These are phyloP conservation scores for Mantis religiosa DNA, from an alignment of 2,888 invertebrate genomes.

Conservation along the genomic window DNA sequence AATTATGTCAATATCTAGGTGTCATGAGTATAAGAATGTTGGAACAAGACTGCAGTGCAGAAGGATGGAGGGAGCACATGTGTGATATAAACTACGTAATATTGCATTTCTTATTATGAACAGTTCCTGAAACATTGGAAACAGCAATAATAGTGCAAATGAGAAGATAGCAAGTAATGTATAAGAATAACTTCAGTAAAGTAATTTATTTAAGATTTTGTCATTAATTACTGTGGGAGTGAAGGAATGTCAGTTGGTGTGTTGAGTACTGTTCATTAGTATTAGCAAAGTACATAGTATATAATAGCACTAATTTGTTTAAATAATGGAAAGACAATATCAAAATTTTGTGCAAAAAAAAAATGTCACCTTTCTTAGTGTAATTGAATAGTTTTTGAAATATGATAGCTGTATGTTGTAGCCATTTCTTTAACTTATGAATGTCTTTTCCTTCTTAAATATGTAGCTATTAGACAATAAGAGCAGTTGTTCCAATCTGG, in stretches of 20 bases:
- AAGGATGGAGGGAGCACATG: neutral
- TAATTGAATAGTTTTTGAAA: neutral
- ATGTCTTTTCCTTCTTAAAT: neutral
- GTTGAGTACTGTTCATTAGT: neutral
- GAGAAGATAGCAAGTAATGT: neutral
- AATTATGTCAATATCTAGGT: neutral
- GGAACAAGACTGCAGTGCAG: neutral
- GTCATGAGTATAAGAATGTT: neutral
- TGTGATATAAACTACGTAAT: neutral
- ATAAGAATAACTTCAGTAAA: neutral
- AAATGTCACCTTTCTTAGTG: neutral
- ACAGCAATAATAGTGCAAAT: neutral
- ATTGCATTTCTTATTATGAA: neutral
- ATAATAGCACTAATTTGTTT: neutral
- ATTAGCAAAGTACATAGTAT: neutral
- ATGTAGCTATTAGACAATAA: neutral
- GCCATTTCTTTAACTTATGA: neutral
- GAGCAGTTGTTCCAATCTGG: neutral
- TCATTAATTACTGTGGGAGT: neutral
- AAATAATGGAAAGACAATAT: neutral
- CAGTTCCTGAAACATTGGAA: neutral
- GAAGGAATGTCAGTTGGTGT: neutral
- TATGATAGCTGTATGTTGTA: neutral
- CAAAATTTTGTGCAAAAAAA: neutral
- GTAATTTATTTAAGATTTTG: neutral